phyloP scores from a whole-genome alignment of 2,888 invertebrate genomes.

The Melanotus villosus region DNA sequence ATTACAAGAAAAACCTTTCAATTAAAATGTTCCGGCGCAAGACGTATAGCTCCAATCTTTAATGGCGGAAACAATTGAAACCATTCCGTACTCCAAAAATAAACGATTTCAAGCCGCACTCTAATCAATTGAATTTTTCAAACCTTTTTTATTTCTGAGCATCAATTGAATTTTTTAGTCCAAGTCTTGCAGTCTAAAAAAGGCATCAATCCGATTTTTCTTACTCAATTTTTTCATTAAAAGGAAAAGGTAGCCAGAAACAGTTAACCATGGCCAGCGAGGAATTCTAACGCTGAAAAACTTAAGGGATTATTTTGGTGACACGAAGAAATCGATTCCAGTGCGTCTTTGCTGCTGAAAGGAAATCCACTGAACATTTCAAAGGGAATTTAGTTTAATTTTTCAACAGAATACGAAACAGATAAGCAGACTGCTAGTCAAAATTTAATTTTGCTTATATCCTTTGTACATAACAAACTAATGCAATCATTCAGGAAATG shows the following conservation, averaged over 20 bases:
- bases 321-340: conserved; percentile 11
- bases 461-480: no score
- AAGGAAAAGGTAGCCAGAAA: conserved; percentile 1
- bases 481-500: no score
- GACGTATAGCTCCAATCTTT: conserved; percentile 25
- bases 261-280: background rate
- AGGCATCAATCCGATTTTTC: background rate
- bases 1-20: conserved; percentile 21
- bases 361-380: conserved; percentile 1
- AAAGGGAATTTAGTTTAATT: conserved; percentile 17
- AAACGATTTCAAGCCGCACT: background rate
- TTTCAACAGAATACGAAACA: background rate
- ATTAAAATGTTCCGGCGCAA: conserved; percentile 26
- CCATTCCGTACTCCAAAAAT: conserved; percentile 13
- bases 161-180: background rate
- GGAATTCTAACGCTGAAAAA: no score
- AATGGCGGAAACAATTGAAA: conserved; percentile 22
- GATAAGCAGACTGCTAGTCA: background rate
- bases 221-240: background rate
- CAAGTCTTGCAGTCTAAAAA: no score
- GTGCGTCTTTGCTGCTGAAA: conserved; percentile 3
- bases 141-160: background rate
- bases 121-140: background rate
- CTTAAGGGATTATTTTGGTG: conserved; percentile 7
- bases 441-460: background rate